Evolutionary conservation across 2,888 invertebrate species (phyloP).

Genomic region (Drosophila tripunctata): DNA sequence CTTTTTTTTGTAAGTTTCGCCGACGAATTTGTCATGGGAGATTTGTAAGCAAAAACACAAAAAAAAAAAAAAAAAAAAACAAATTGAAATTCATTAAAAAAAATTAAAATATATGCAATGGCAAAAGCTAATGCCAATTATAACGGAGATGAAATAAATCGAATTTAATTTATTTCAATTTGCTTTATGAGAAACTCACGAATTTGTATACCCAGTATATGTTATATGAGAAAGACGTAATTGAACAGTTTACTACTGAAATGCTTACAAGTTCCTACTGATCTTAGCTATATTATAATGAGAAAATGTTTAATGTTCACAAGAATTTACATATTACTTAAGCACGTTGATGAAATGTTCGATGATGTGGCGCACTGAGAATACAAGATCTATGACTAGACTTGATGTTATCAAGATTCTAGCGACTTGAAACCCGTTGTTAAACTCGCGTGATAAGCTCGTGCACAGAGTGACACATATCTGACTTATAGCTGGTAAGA

Average conservation of each 20-base stretch:
- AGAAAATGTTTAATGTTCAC: constrained; percentile 6
- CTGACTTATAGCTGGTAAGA: constrained; percentile 1
- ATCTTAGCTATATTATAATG: neutral
- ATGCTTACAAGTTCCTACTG: neutral
- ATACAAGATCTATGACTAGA: neutral
- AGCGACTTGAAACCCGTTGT: neutral
- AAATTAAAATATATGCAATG: neutral
- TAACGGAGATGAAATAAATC: constrained; percentile 2
- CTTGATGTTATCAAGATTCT: neutral
- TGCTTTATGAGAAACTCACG: no score
- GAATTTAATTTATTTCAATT: constrained; percentile 19
- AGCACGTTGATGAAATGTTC: neutral
- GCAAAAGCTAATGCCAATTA: neutral
- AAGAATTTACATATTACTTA: constrained; percentile 7
- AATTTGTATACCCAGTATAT: no score
- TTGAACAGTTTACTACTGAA: constrained; percentile 1
- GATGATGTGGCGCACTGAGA: neutral
- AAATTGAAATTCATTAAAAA: constrained; percentile 1
- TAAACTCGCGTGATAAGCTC: constrained; percentile 20
- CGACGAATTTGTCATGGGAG: neutral
- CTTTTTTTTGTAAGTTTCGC: constrained; percentile 21
- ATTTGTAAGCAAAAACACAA: neutral
- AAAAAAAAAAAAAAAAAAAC: no score
- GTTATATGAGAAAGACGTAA: neutral
- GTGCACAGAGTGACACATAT: neutral